Evolutionary conservation across 2,888 invertebrate genomes (phyloP).

Genomic region (Amorpha juglandis): DNA sequence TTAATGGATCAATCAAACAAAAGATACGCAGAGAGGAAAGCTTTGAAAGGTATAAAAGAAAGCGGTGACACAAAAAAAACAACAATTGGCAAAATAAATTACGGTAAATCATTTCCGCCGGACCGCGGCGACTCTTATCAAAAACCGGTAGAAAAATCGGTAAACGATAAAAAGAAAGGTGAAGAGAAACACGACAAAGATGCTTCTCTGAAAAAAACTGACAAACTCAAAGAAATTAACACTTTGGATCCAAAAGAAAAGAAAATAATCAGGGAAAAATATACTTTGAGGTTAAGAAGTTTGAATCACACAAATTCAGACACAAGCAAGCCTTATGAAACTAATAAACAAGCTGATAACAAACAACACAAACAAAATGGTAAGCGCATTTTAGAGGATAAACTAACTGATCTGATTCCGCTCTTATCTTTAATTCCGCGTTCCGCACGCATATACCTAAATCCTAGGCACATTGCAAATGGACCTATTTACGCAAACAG

Average conservation of each 20-base stretch:
- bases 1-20: slow-evolving; percentile 39
- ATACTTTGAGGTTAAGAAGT: slow-evolving; percentile 39
- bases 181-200: not conserved
- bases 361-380: no score
- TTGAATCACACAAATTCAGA: slow-evolving; percentile 27
- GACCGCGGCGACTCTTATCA: slow-evolving; percentile 47
- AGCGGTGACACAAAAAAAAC: slow-evolving; percentile 40
- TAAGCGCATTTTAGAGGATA: not conserved
- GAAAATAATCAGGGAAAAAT: slow-evolving; percentile 43
- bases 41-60: slow-evolving; percentile 38
- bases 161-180: slow-evolving; percentile 18
- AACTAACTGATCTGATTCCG: no score
- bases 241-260: slow-evolving; percentile 32
- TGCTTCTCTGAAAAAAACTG: slow-evolving; percentile 25
- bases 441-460: no score
- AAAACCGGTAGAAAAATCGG: slow-evolving; percentile 27
- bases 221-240: slow-evolving; percentile 15
- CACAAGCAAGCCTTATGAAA: slow-evolving; percentile 27
- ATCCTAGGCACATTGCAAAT: no score
- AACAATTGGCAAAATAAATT: slow-evolving; percentile 15
- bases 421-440: no score
- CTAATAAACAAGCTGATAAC: not conserved
- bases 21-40: slow-evolving; percentile 39
- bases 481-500: no score
- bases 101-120: slow-evolving; percentile 28